phyloP scores from a whole-genome alignment of 1,140 invertebrate species.

The Drosophila nebulosa region DNA sequence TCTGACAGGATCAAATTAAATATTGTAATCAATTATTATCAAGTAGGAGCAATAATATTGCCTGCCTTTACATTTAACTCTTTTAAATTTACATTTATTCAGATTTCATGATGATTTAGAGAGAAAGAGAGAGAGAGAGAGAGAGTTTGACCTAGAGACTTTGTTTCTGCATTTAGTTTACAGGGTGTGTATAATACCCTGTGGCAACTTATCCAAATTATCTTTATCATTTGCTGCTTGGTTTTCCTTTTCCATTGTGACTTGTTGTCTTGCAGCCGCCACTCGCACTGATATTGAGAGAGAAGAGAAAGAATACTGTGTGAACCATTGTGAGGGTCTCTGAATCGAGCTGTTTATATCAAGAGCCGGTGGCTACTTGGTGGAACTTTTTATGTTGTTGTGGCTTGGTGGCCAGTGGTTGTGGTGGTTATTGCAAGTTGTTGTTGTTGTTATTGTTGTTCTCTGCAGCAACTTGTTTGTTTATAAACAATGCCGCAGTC shows the following conservation, averaged over 20 bases:
- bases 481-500: slow-evolving; percentile 69
- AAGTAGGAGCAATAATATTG: too few relatives aligned
- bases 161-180: too few relatives aligned
- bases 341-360: slow-evolving; percentile 16
- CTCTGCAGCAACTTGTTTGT: slow-evolving; percentile 50
- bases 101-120: too few relatives aligned
- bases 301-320: neutral
- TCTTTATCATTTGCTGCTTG: neutral
- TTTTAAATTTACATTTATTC: too few relatives aligned
- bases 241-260: slow-evolving; percentile 1
- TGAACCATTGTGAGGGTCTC: slow-evolving; percentile 1
- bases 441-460: neutral
- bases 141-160: too few relatives aligned
- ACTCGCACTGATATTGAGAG: neutral
- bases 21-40: too few relatives aligned
- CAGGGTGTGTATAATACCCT: too few relatives aligned
- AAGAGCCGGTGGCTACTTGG: slow-evolving; percentile 16
- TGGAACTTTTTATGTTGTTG: neutral
- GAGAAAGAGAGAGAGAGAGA: too few relatives aligned
- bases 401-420: neutral
- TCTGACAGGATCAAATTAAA: too few relatives aligned
- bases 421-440: neutral
- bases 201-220: neutral
- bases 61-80: too few relatives aligned
- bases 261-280: slow-evolving; percentile 1